Evolutionary conservation across 1,140 invertebrate species (phyloP).

Genomic region (Helicoverpa zea): DNA sequence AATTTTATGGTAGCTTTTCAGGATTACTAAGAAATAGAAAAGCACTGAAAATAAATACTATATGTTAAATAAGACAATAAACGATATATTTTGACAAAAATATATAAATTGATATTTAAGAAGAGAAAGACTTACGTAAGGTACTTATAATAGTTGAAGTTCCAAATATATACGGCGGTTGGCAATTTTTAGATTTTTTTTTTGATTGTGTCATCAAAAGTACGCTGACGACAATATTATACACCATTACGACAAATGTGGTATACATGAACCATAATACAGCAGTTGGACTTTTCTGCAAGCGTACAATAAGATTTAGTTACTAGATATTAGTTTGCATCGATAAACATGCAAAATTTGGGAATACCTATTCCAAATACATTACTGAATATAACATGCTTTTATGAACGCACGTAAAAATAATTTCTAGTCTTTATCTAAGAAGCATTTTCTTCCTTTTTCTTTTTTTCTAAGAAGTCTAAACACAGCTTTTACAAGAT

Average conservation of each 20-base stretch:
- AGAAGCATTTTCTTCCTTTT: no score
- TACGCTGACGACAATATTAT: not conserved
- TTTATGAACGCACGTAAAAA: no score
- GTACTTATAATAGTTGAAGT: not conserved
- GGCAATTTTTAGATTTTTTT: not conserved
- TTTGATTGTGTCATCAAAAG: not conserved
- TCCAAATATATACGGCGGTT: not conserved
- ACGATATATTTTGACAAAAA: not conserved
- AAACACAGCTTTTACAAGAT: no score
- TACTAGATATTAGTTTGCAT: no score
- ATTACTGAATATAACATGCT: no score
- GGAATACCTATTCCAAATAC: no score
- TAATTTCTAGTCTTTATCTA: no score
- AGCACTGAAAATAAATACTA: not conserved
- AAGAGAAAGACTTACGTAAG: no score
- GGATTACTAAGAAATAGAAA: not conserved
- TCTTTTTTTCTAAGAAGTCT: no score
- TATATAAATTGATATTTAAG: no score
- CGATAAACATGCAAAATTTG: no score
- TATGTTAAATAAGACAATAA: not conserved
- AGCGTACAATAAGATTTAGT: not conserved
- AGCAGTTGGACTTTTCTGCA: not conserved
- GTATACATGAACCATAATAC: not conserved
- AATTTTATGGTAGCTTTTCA: not conserved
- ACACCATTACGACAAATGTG: not conserved